Base-by-base conservation (phyloP, 2,888 invertebrate species). In the Lasioglossum marginatum region DNA sequence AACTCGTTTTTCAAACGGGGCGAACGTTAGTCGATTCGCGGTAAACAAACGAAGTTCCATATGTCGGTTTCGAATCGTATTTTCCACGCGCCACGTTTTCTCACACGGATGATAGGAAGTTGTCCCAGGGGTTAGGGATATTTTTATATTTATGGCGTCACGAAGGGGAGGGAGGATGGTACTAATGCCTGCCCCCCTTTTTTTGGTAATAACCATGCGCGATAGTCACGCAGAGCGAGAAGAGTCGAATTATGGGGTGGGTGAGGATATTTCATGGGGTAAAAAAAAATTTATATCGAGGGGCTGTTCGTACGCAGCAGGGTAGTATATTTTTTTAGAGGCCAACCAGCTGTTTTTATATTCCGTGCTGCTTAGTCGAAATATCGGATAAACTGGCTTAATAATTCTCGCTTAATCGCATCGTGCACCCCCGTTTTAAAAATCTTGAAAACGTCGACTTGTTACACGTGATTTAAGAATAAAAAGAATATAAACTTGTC, bases 61-160 rank as follows among this genome's bases (percentile, higher is more conserved):
- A 93, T 93, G 93, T 92, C 92, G 92, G 91, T 92, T 92, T 92
- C 91, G 88, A 93, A 91, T 93, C 92, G 93, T 91, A 90, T 92
- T 93, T 93, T 93, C 89, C 91, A 91, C 89, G 90, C 88, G 84
- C 78, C 82, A 73, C 81, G 83, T 73, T 85, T 88, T 82, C 82
- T 83, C 83, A 79, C 84, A 37, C 77, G 86, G 81, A 86, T 87
- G 88, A 81, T 86, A 85, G 87, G 83, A 87, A 79, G 82, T 84
- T 85, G 88, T 83, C 87, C 87, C 82, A 88, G 90, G 85, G 89
- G 88, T 79, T 88, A 88, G 93, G 91, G 91, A 90, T 86, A 87
- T 92, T 90, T 92, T 93, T 92, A 93, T 93, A 94, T 93, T 93
- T 93, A 93, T 93, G 92, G 91, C 79, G 70, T 66, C 73, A 80